phyloP scores from a whole-genome alignment of 1,140 invertebrate species.

The Sitodiplosis mosellana region DNA sequence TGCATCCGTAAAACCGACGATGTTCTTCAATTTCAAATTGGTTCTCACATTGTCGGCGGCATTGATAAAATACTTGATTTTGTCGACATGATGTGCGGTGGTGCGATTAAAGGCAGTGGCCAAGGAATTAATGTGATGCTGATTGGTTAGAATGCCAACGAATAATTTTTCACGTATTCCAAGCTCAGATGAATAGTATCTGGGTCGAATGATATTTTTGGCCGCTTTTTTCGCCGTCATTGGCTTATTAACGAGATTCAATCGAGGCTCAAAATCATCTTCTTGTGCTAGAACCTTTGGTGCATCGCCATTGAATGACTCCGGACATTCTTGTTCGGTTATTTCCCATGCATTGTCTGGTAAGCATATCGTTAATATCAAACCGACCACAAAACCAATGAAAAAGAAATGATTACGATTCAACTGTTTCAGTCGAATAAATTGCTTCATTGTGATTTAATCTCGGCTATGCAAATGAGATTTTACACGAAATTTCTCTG shows the following conservation, averaged over 20 bases:
- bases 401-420: constrained; percentile 9
- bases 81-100: constrained; percentile 55
- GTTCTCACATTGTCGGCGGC: constrained; percentile 38
- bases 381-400: constrained; percentile 18
- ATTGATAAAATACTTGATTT: constrained; percentile 56
- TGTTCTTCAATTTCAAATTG: constrained; percentile 50
- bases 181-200: constrained; percentile 84
- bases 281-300: constrained; percentile 17
- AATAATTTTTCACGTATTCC: constrained; percentile 81
- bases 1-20: constrained; percentile 64
- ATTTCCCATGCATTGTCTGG: constrained; percentile 19
- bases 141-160: constrained; percentile 59
- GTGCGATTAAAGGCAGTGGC: constrained; percentile 67
- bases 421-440: no score
- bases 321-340: constrained; percentile 20
- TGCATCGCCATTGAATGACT: constrained; percentile 17
- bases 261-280: constrained; percentile 23
- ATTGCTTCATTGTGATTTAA: no score
- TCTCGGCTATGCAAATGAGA: no score
- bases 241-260: constrained; percentile 24
- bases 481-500: no score
- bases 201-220: constrained; percentile 40
- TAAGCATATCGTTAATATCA: constrained; percentile 17
- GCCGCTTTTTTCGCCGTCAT: constrained; percentile 24
- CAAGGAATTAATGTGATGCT: constrained; percentile 44